Evolutionary conservation across 2,113 vertebrate species (phyloP), one percentile per base, ranked within the genome.

Genomic region (Ondatra zibethicus): DNA sequence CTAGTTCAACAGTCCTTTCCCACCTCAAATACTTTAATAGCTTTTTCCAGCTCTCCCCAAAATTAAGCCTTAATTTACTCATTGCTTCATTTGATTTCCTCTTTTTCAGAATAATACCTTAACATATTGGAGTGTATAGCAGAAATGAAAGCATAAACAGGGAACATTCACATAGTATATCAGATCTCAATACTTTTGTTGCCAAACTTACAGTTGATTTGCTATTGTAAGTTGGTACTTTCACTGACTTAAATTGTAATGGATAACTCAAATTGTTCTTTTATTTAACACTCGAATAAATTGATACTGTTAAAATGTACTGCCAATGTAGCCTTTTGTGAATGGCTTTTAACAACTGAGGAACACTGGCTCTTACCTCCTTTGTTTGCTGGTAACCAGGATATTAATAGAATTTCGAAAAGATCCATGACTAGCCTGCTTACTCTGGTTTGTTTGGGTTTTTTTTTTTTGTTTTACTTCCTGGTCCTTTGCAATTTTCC

Each of bases 1-100:
- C 90, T 94, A 92, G 33, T 97, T 95, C 81, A 85, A 25, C 4
- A 73, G 66, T 91, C 10, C 29, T 77, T 45, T 78, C 61, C 21
- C 4, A 39, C n/a, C 36, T 1, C 45, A 94, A 96, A 93, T 91
- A 92, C 27, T 93, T 96, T 75, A 96, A 80, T 21, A 73, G 45
- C 21, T 61, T 85, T 97, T 96, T 94, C 33, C 66, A 93, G 47
- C 21, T 93, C n/a, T 92, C 66, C 61, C 61, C 17, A 31, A 91
- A 97, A 88, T 94, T 88, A 95, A 96, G 58, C 10, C 50, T 50
- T 95, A 47, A 58, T 94, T 95, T 97, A 88, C 47, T 92, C 80
- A 85, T 88, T 93, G 84, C 73, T 92, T 97, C 88, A 76, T 85
- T 92, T 94, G 76, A 90, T 85, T 97, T 97, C 84, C 86, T 9